Conservation (phyloP, 2,888 invertebrate genomes). For the Phengaris arion region DNA sequence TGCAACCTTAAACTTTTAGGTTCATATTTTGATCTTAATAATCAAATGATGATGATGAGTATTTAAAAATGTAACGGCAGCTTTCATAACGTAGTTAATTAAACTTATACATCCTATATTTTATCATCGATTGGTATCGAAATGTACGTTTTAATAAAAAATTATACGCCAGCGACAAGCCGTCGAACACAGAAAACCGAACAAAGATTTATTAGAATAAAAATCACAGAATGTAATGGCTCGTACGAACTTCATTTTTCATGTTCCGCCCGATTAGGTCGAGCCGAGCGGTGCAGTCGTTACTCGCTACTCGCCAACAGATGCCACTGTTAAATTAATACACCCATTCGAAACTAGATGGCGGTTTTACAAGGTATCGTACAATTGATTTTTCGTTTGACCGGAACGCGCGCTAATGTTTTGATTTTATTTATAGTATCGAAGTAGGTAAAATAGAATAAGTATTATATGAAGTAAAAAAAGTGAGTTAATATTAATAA, state of each 20-base stretch:
- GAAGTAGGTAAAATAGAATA: too few relatives aligned
- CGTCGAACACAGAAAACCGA: conserved; percentile 46
- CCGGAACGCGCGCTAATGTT: too few relatives aligned
- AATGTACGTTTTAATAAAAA: conserved; percentile 22
- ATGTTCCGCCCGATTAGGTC: conserved; percentile 47
- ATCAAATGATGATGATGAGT: too few relatives aligned
- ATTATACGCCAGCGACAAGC: conserved; percentile 36
- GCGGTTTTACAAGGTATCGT: conserved; percentile 14
- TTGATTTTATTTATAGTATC: too few relatives aligned
- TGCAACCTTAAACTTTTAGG: too few relatives aligned
- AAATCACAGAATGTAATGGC: conserved; percentile 41
- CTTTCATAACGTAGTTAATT: too few relatives aligned
- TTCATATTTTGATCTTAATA: too few relatives aligned
- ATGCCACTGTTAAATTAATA: conserved; percentile 32
- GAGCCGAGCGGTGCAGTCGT: conserved; percentile 35
- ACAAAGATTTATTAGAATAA: conserved; percentile 55
- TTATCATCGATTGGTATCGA: not conserved
- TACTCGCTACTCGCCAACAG: conserved; percentile 30
- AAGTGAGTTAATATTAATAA: too few relatives aligned
- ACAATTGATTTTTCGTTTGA: not conserved
- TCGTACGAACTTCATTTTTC: conserved; percentile 46
- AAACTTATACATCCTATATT: too few relatives aligned
- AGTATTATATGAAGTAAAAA: too few relatives aligned
- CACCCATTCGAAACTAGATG: conserved; percentile 21
- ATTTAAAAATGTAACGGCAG: too few relatives aligned